Evolutionary conservation across 2,113 vertebrate species (phyloP).

Genomic region (Malurus cyaneus): DNA sequence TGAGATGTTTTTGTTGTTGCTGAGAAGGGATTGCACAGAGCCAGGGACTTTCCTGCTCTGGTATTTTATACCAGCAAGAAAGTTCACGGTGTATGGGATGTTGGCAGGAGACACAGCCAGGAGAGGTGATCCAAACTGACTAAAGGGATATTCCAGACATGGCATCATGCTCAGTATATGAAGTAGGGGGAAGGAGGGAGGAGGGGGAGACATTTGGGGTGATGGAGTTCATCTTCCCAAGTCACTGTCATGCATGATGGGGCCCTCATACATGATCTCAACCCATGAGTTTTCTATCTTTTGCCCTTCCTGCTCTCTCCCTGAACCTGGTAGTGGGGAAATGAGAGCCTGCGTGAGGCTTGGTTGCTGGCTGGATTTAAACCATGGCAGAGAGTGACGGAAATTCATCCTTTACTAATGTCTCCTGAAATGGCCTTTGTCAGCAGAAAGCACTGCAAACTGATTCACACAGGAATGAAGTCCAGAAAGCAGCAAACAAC

Average conservation of each 20-base stretch:
- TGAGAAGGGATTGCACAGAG: background rate
- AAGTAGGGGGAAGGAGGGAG: background rate
- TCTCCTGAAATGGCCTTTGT: background rate
- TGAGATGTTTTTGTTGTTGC: background rate
- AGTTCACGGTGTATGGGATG: rapidly evolving
- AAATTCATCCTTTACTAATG: background rate
- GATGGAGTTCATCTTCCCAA: background rate
- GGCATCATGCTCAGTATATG: background rate
- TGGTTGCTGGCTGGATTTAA: background rate
- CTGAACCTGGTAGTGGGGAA: no score
- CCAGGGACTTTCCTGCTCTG: background rate
- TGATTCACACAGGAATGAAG: background rate
- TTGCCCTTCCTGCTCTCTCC: background rate
- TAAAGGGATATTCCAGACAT: background rate
- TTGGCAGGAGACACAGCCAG: background rate
- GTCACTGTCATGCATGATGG: rapidly evolving
- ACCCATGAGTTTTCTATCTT: background rate
- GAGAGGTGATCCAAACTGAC: background rate
- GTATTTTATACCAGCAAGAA: no score
- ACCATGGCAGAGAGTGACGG: background rate
- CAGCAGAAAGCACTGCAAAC: background rate
- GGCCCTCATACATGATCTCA: background rate
- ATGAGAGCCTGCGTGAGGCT: background rate
- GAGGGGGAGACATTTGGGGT: rapidly evolving
- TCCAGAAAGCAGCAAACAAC: background rate